phyloP scores from a whole-genome alignment of 2,113 vertebrate species.

The Cyanistes caeruleus region DNA sequence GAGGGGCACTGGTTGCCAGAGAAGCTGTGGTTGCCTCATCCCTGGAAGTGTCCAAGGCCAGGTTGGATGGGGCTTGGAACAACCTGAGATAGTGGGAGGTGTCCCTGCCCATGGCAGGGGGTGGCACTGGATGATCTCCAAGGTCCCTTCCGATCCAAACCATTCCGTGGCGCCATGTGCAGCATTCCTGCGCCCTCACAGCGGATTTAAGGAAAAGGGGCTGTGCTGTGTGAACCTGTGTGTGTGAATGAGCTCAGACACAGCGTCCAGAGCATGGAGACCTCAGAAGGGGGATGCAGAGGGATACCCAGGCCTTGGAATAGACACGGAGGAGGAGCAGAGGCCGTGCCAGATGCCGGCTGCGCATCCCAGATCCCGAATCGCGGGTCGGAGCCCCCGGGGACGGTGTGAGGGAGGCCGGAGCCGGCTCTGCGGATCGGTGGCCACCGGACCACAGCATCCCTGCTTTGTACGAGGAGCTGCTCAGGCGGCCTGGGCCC shows the following conservation, averaged over 20 bases:
- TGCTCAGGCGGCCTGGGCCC: neutral
- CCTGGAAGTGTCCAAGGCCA: neutral
- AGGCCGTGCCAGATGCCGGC: rapidly evolving
- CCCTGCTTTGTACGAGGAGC: neutral
- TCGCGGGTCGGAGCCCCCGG: neutral
- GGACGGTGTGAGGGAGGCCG: neutral
- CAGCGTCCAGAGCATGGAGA: neutral
- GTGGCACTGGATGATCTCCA: rapidly evolving
- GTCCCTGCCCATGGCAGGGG: neutral
- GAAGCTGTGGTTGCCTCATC: neutral
- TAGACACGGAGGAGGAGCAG: neutral
- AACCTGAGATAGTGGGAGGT: rapidly evolving
- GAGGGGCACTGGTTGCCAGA: neutral
- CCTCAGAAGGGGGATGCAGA: neutral
- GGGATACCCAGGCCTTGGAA: rapidly evolving
- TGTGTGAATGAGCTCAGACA: neutral
- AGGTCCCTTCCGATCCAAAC: neutral
- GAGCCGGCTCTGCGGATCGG: neutral
- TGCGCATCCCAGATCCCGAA: rapidly evolving
- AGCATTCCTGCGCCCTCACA: rapidly evolving
- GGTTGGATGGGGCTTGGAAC: rapidly evolving
- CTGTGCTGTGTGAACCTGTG: neutral
- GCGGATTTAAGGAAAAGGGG: rapidly evolving
- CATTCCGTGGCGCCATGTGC: neutral
- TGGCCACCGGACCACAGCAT: neutral